These are phyloP conservation scores for Notothenia coriiceps DNA, from an alignment of 2,113 vertebrate species.

Conservation along the genomic window DNA sequence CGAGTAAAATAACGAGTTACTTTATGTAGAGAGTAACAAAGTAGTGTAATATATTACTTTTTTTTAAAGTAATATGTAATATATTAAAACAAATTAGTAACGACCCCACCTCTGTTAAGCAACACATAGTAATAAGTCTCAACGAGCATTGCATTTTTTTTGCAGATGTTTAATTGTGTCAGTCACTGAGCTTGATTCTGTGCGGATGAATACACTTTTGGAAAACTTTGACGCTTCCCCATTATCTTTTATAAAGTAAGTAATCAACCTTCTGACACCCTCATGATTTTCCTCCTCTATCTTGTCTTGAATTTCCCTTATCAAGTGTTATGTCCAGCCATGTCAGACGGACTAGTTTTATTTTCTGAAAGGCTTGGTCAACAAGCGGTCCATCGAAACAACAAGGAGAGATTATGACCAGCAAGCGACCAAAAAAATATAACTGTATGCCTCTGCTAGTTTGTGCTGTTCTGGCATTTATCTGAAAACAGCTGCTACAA, in stretches of 20 bases:
- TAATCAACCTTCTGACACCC: background rate
- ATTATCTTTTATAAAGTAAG: background rate
- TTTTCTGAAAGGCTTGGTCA: background rate
- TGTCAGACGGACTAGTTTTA: background rate
- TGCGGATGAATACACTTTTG: background rate
- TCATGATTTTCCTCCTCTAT: background rate
- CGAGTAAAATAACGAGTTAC: too few relatives aligned
- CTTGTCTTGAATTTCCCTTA: background rate
- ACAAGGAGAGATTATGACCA: constrained; percentile 2
- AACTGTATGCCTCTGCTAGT: background rate
- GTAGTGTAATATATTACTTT: too few relatives aligned
- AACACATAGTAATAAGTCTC: background rate
- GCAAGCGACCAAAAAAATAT: background rate
- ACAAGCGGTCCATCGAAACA: background rate
- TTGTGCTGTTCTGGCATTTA: background rate
- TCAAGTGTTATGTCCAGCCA: background rate
- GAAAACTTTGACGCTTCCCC: background rate
- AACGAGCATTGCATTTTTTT: background rate
- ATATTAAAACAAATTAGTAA: too few relatives aligned
- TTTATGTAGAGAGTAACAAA: too few relatives aligned
- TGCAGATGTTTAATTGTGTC: background rate
- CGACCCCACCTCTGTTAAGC: background rate
- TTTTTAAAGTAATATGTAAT: too few relatives aligned
- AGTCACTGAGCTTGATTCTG: background rate
- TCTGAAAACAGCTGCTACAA: background rate